These are phyloP conservation scores for Psettodes erumei DNA, from an alignment of 2,113 vertebrate genomes.

Conservation along the genomic window DNA sequence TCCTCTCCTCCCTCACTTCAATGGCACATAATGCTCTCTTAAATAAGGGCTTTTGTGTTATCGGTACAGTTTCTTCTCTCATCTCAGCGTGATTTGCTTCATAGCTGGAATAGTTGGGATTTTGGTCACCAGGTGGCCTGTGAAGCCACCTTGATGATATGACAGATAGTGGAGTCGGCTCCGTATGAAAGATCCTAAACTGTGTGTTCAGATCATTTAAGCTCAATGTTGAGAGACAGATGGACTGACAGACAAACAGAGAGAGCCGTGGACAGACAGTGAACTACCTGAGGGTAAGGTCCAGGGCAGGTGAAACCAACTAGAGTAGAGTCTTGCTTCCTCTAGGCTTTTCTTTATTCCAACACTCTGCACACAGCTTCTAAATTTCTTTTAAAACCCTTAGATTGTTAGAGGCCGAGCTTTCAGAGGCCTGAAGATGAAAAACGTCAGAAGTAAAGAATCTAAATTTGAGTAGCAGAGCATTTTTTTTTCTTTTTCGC, in stretches of 20 bases:
- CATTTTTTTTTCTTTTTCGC: not conserved
- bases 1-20: constrained; percentile 23
- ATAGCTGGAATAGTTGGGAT: constrained; percentile 74
- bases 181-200: constrained; percentile 3
- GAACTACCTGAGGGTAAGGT: not conserved
- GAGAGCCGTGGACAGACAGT: not conserved
- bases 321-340: not conserved
- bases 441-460: not conserved
- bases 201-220: constrained; percentile 42
- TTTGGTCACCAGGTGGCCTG: constrained; percentile 68
- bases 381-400: too few relatives aligned
- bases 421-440: not conserved
- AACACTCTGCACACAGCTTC: not conserved
- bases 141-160: constrained; percentile 51
- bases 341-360: too few relatives aligned
- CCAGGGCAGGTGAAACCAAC: constrained; percentile 12
- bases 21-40: constrained; percentile 24
- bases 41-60: constrained; percentile 44
- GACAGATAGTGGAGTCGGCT: constrained; percentile 34
- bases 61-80: constrained; percentile 39
- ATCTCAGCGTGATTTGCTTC: constrained; percentile 45
- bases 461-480: not conserved
- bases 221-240: constrained; percentile 48
- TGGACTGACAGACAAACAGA: constrained; percentile 24
- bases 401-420: not conserved